These are phyloP conservation scores for Gobionotothen gibberifrons DNA, from an alignment of 2,797 vertebrate genomes.

Conservation along the genomic window DNA sequence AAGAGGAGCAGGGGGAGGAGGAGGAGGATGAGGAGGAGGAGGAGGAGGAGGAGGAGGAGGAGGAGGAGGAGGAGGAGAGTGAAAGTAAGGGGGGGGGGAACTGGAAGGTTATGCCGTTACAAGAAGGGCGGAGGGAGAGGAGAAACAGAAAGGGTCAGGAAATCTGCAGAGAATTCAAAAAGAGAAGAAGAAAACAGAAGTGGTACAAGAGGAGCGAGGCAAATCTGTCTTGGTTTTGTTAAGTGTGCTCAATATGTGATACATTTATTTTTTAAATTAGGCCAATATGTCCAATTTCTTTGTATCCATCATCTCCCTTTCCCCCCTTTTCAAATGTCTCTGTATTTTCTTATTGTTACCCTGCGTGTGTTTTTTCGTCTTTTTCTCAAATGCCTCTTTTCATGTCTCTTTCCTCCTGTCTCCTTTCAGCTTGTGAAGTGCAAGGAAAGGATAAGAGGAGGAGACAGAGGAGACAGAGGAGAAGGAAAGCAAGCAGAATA, in stretches of 20 bases:
- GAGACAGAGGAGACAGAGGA: slow-evolving; percentile 38
- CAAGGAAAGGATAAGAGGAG: slow-evolving; percentile 35
- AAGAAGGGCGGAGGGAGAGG: background rate
- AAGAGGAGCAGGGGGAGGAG: slow-evolving; percentile 19
- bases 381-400: slow-evolving; percentile 44
- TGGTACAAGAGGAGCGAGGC: background rate
- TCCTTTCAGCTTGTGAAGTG: slow-evolving; percentile 34
- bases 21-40: slow-evolving; percentile 17
- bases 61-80: slow-evolving; percentile 9
- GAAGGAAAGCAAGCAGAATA: slow-evolving; percentile 42
- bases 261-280: background rate
- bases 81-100: slow-evolving; percentile 23
- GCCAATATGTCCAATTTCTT: slow-evolving; percentile 12
- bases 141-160: background rate
- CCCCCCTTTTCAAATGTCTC: slow-evolving; percentile 27
- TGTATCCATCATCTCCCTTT: slow-evolving; percentile 7
- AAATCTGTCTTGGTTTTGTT: background rate
- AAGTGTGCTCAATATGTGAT: background rate
- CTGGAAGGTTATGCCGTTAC: slow-evolving; percentile 1
- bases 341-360: slow-evolving; percentile 19
- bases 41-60: background rate
- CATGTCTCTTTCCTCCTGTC: slow-evolving; percentile 31
- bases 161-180: background rate
- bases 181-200: background rate
- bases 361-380: slow-evolving; percentile 8